Evolutionary conservation across 2,888 invertebrate species (phyloP), one percentile per base, ranked within the genome.

Genomic region (Synanthedon tipuliformis): DNA sequence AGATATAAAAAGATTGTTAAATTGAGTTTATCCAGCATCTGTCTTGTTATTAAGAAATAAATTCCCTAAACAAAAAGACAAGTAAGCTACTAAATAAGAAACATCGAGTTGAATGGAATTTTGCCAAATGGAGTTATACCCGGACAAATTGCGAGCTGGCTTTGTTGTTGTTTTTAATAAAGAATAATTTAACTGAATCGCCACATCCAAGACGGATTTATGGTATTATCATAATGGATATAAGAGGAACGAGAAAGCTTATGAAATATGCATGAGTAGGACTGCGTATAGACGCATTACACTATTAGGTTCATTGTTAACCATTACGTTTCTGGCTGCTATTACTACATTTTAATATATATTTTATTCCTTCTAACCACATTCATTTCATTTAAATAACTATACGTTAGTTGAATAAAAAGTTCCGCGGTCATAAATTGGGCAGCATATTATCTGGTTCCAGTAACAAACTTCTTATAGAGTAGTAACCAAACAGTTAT

Each of bases 71-170:
- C 45, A 7, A 45, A 23, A 45, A 45, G 45, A 12, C 15, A 45
- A 45, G 15, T 45, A 45, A 45, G 45, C 15, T 45, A 13, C 45
- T 45, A 45, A 45, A 45, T 45, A 45, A 45, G 34, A 34, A 34
- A 34, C 34, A 45, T 15, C 5, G 45, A 45, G 13, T 45, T 15
- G 45, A 45, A 15, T 45, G 45, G 45, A 66, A 58, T 56, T 52
- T 61, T 63, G 65, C 69, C 69, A 69, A 69, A 68, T 66, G 61
- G 60, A 60, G 57, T 58, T 57, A 54, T 56, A 54, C 52, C 52
- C 18, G 51, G 52, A 50, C 51, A 50, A 48, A 55, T 54, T 54
- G 51, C 34, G 52, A 53, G 53, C 54, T 54, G 51, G 53, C 58
- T 53, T 56, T 51, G 45, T 41, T 45, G 54, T 40, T 52, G 50